A percentile compares a stretch with the other conserved stretches of the same genome.
These are phyloP conservation scores for Bolborhynchus lineola DNA, from an alignment of 2,113 vertebrate species.

Conservation along the genomic window DNA sequence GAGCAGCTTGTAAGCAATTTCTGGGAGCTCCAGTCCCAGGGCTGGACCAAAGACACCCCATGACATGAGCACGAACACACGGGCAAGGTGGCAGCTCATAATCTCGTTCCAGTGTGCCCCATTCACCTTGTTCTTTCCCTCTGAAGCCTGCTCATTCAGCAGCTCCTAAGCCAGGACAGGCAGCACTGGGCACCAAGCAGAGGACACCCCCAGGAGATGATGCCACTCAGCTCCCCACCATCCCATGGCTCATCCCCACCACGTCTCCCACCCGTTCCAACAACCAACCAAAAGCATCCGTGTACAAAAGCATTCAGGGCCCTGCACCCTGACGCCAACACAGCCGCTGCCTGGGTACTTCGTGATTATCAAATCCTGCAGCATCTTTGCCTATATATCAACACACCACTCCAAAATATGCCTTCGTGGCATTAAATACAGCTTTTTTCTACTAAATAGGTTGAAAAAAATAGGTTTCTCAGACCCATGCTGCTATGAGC, in stretches of 20 bases:
- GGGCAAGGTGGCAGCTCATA: background rate
- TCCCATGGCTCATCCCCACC: background rate
- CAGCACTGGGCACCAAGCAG: accelerated
- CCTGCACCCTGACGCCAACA: background rate
- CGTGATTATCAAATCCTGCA: background rate
- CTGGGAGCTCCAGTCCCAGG: background rate
- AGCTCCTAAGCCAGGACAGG: background rate
- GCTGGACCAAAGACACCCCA: background rate
- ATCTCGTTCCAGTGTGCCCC: background rate
- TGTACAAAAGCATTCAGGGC: background rate
- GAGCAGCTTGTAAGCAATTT: background rate
- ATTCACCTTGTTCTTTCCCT: background rate
- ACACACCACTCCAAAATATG: background rate
- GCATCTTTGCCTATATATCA: background rate
- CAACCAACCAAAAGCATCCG: accelerated
- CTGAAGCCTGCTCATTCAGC: background rate
- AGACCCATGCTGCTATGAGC: accelerated
- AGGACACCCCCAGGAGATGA: background rate
- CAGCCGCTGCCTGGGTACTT: background rate
- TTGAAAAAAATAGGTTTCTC: background rate
- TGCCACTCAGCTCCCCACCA: background rate
- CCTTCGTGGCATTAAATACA: background rate
- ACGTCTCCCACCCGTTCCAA: background rate
- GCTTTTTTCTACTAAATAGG: background rate
- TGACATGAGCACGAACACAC: accelerated